These are phyloP conservation scores for Plecotus auritus DNA, from an alignment of 2,113 vertebrate species.

Conservation along the genomic window DNA sequence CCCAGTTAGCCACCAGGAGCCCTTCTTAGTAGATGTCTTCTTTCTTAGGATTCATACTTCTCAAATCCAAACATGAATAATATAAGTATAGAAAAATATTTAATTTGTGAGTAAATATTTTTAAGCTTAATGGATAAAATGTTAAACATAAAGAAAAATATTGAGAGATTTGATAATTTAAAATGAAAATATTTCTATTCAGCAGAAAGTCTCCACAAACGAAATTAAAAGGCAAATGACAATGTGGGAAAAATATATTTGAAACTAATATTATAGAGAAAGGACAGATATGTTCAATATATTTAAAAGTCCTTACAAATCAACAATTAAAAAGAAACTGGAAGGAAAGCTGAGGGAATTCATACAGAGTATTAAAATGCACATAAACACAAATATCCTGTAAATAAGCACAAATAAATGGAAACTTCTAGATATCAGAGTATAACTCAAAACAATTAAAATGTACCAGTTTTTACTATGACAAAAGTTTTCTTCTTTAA, in stretches of 20 bases:
- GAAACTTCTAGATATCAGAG: background rate
- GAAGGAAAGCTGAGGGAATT: background rate
- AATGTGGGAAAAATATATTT: background rate
- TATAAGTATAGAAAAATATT: background rate
- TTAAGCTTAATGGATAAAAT: background rate
- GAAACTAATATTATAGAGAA: background rate
- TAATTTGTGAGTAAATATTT: background rate
- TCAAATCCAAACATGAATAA: background rate
- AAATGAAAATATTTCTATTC: background rate
- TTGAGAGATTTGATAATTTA: background rate
- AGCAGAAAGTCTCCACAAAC: background rate
- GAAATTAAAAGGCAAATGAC: no score
- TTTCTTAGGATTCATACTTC: background rate
- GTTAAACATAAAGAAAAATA: background rate
- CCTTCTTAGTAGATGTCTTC: background rate
- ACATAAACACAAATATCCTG: background rate
- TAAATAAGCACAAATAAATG: background rate
- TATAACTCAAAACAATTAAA: background rate
- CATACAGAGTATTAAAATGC: background rate
- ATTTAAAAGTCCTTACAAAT: background rate
- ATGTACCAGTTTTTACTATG: background rate
- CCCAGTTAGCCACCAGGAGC: no score
- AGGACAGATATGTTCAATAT: background rate
- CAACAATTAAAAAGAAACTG: background rate
- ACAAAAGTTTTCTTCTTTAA: background rate